Evolutionary conservation across 2,113 vertebrate species (phyloP).

Genomic region (Tachysurus vachellii): DNA sequence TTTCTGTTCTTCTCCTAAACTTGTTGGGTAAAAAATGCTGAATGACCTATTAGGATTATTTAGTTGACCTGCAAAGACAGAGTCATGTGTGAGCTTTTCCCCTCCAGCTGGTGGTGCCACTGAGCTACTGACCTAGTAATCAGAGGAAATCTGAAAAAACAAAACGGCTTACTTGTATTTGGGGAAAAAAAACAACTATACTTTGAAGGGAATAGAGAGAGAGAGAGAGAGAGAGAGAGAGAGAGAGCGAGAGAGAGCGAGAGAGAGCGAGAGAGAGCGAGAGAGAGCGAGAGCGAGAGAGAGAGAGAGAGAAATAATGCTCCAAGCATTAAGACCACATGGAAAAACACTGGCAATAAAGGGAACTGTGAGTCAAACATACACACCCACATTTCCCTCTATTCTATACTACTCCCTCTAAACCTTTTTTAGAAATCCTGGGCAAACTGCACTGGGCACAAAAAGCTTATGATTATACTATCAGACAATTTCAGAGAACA

Average conservation of each 20-base stretch:
- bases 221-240: too few species aligned
- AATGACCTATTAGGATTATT: neutral
- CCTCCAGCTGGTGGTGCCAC: constrained; percentile 12
- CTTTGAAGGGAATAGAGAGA: neutral
- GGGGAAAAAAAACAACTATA: neutral
- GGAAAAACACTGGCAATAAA: neutral
- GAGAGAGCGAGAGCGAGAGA: neutral
- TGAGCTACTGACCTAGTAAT: constrained; percentile 5
- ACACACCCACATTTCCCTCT: neutral
- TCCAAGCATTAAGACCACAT: neutral
- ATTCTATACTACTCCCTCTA: too few species aligned
- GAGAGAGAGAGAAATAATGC: neutral
- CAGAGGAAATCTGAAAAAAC: neutral
- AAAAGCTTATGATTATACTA: neutral
- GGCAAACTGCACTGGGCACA: neutral
- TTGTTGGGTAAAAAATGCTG: neutral
- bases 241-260: neutral
- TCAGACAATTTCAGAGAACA: neutral
- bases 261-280: too few species aligned
- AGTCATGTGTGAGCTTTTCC: neutral
- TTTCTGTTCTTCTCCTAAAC: neutral
- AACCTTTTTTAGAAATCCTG: neutral
- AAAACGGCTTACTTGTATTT: neutral
- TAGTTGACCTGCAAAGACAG: neutral
- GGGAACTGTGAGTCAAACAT: neutral